phyloP scores from a whole-genome alignment of 2,888 invertebrate species.

The Diarsia brunnea region DNA sequence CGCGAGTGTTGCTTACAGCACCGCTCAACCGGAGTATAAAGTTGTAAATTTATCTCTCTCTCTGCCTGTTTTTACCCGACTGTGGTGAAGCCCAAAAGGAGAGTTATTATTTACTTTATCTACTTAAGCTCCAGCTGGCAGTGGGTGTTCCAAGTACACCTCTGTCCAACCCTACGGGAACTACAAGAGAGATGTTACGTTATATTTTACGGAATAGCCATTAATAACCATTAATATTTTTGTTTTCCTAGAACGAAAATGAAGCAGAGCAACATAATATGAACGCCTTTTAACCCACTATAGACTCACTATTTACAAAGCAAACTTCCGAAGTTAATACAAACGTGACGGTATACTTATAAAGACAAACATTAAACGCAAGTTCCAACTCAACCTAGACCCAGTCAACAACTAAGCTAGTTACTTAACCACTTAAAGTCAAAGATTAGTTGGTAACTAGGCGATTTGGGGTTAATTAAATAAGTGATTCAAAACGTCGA shows the following conservation, averaged over 20 bases:
- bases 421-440: constrained; percentile 33
- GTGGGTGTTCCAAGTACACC: neutral
- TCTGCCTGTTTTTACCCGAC: too few species aligned
- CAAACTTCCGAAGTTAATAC: constrained; percentile 21
- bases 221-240: too few species aligned
- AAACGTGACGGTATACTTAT: constrained; percentile 20
- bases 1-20: constrained; percentile 22
- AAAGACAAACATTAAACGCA: constrained; percentile 29
- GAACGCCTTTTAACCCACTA: neutral
- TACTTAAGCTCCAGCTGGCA: neutral
- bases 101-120: too few species aligned
- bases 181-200: too few species aligned
- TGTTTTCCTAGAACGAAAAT: neutral
- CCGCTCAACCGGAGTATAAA: neutral
- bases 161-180: neutral
- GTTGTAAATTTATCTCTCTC: neutral
- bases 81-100: too few species aligned
- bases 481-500: constrained; percentile 2
- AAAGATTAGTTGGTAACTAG: constrained; percentile 45
- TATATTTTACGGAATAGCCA: too few species aligned
- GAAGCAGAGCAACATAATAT: neutral
- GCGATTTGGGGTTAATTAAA: constrained; percentile 16
- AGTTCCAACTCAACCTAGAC: neutral
- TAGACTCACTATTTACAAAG: constrained; percentile 2
- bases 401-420: constrained; percentile 20